Percentiles rank a stretch among this genome's conserved stretches.
Conservation (phyloP, 2,888 invertebrate genomes). For the Lasioglossum pauxillum region DNA sequence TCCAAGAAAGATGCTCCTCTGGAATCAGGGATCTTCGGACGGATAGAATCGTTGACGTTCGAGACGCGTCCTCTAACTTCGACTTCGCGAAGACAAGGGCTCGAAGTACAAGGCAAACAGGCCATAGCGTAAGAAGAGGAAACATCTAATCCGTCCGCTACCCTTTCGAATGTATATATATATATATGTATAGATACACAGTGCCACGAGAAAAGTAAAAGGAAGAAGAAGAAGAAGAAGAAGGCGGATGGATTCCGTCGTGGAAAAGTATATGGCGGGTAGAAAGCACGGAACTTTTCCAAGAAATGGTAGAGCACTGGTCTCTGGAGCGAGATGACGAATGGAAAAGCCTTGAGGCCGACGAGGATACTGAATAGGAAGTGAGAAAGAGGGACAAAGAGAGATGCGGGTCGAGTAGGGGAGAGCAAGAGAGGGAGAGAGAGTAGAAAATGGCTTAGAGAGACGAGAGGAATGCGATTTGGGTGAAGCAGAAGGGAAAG, state of each 20-base stretch:
- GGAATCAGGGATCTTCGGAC: background rate
- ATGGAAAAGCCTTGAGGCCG: conserved; percentile 40
- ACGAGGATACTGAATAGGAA: background rate
- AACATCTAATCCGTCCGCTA: background rate
- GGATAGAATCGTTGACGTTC: background rate
- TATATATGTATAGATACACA: background rate
- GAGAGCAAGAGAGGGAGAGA: conserved; percentile 37
- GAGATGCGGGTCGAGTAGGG: conserved; percentile 31
- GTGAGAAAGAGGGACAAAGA: background rate
- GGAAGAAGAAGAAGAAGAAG: background rate
- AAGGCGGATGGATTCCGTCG: conserved; percentile 45
- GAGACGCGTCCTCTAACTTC: conserved; percentile 5
- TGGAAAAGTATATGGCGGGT: conserved; percentile 54
- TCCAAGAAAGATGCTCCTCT: background rate
- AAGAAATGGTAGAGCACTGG: conserved; percentile 58
- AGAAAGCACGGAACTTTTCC: conserved; percentile 63
- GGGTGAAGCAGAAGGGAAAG: conserved; percentile 43
- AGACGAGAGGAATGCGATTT: conserved; percentile 62
- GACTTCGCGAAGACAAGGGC: conserved; percentile 22
- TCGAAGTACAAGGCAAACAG: conserved; percentile 28
- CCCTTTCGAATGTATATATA: background rate
- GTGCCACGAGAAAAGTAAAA: conserved; percentile 3
- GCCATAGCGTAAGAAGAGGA: background rate
- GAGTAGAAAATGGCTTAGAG: conserved; percentile 57
- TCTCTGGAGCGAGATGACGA: conserved; percentile 31